A percentile compares a stretch with the other conserved stretches of the same genome.
phyloP scores from a whole-genome alignment of 2,888 invertebrate genomes.

The Hedychridium roseum region DNA sequence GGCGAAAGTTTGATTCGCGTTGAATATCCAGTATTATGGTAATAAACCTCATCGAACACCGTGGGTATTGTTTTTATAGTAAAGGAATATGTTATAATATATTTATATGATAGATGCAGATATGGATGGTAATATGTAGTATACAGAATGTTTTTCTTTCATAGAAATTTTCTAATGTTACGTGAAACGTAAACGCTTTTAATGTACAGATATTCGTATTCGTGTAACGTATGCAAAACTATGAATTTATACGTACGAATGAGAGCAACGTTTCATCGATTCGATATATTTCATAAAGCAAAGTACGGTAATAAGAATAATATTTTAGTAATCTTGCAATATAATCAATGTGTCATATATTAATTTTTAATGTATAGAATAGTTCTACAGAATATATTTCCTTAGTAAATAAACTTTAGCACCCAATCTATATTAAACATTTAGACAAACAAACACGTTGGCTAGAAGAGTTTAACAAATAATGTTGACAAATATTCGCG shows the following conservation, averaged over 20 bases:
- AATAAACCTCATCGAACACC: too few relatives aligned
- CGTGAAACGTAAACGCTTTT: constrained; percentile 12
- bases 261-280: constrained; percentile 16
- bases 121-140: background rate
- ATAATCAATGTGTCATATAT: constrained; percentile 13
- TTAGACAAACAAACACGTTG: too few relatives aligned
- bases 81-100: background rate
- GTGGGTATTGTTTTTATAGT: too few relatives aligned
- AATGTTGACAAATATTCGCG: too few relatives aligned
- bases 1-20: too few relatives aligned
- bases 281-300: constrained; percentile 14
- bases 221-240: too few relatives aligned
- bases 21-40: too few relatives aligned
- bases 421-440: too few relatives aligned
- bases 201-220: constrained; percentile 16
- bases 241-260: constrained; percentile 6
- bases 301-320: constrained; percentile 5
- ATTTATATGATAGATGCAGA: too few relatives aligned
- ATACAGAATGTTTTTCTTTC: constrained; percentile 1
- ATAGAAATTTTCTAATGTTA: constrained; percentile 12
- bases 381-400: too few relatives aligned
- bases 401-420: too few relatives aligned
- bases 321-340: constrained; percentile 29
- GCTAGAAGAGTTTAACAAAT: too few relatives aligned
- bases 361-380: background rate